Evolutionary conservation across 2,113 vertebrate species (phyloP), one percentile per base, ranked within the genome.

Genomic region (Ondatra zibethicus): DNA sequence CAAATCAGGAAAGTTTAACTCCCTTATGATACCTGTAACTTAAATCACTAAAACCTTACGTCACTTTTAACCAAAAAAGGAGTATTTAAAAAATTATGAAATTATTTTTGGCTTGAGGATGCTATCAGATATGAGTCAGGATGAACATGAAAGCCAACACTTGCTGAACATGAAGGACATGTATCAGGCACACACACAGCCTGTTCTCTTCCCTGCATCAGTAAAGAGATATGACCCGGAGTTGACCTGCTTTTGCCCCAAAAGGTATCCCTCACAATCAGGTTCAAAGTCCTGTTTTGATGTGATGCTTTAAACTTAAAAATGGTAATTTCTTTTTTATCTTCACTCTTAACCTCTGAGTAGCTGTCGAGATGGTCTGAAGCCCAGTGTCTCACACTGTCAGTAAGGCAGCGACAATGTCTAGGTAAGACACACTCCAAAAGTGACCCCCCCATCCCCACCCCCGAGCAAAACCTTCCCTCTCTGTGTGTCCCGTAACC

Each of bases 271-370:
- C 58, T 23, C 73, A 50, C 42, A 27, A 70, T 58, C 55, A 85
- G 75, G 39, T 52, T 91, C 61, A 89, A 75, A 92, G 65, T 31
- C 88, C 77, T 31, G 5, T 88, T 87, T 75, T 81, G 17, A 50
- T 72, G 33, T 52, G n/a, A 13, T 87, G 42, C 17, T 68, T 42
- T 7, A 91, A 70, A 89, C 47, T 78, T 90, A 91, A 52, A 92
- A 88, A 65, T 6, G 42, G 21, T 16, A 36, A 68, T 94, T 91
- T 86, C 50, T 84, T 78, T 89, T 77, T 94, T n/a, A 88, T 86
- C 66, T 95, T 95, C 52, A 92, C 80, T 81, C n/a, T 96, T 55
- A 39, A 58, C 39, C 88, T 91, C 80, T 78, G 68, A 42, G 2
- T 11, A 86, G 68, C 52, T 52, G 73, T 91, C 63, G 63, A 93